Conservation (phyloP, 2,888 invertebrate species). For the Loripinus fragilis region DNA sequence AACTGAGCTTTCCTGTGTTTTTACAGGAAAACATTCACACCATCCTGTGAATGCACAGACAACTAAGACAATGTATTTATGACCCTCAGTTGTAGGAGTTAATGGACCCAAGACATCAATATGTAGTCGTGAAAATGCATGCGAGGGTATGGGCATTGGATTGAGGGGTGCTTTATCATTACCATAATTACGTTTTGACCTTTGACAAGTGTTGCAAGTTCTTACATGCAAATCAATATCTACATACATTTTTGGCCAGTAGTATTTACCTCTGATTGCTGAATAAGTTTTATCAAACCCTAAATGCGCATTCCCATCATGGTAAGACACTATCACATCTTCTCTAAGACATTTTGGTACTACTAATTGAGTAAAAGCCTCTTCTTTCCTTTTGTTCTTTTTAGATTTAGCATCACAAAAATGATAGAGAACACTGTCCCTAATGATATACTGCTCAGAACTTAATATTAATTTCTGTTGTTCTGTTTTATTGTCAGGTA, state of each 20-base stretch:
- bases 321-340: conserved; percentile 47
- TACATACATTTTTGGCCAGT: conserved; percentile 57
- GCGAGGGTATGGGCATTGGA: conserved; percentile 31
- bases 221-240: conserved; percentile 44
- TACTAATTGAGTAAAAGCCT: conserved; percentile 30
- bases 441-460: conserved; percentile 37
- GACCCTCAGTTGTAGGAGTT: conserved; percentile 21
- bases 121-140: conserved; percentile 41
- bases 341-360: conserved; percentile 41
- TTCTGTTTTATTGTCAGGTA: conserved; percentile 32
- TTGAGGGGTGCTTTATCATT: conserved; percentile 32
- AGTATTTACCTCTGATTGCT: conserved; percentile 43
- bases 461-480: conserved; percentile 23
- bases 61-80: neutral
- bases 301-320: conserved; percentile 47
- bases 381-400: conserved; percentile 15
- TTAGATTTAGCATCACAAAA: conserved; percentile 36
- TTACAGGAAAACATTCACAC: conserved; percentile 23
- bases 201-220: conserved; percentile 45
- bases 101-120: conserved; percentile 51
- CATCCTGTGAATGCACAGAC: neutral
- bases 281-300: conserved; percentile 47
- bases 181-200: conserved; percentile 27
- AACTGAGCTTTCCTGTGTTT: conserved; percentile 41
- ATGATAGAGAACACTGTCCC: conserved; percentile 36